Percentiles rank a stretch among this genome's conserved stretches.
Conservation (phyloP, 1,140 invertebrate genomes). For the Thrips palmi region DNA sequence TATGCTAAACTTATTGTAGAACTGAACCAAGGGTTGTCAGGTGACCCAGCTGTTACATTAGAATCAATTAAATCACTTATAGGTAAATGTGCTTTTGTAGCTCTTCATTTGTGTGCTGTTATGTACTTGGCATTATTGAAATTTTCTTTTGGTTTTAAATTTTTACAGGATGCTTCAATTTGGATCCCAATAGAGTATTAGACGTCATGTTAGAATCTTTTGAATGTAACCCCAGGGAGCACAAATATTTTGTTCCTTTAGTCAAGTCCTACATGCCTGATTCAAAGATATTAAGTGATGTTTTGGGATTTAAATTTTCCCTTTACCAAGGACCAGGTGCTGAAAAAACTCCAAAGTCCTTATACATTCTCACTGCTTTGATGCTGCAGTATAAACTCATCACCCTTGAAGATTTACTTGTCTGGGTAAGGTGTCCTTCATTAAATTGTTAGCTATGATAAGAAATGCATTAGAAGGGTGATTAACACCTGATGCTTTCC, state of each 20-base stretch:
- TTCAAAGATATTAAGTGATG: constrained; percentile 69
- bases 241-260: constrained; percentile 63
- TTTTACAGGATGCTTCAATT: constrained; percentile 84
- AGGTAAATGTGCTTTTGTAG: constrained; percentile 33
- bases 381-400: constrained; percentile 79
- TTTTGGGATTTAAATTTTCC: constrained; percentile 87
- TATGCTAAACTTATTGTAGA: constrained; percentile 96
- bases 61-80: constrained; percentile 85
- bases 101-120: constrained; percentile 9
- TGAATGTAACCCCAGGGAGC: constrained; percentile 52
- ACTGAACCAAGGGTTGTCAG: constrained; percentile 70
- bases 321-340: constrained; percentile 26
- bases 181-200: constrained; percentile 94
- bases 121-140: constrained; percentile 5
- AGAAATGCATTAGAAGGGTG: background rate
- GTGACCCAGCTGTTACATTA: constrained; percentile 41
- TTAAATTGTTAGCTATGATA: constrained; percentile 6
- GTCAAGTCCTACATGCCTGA: constrained; percentile 74
- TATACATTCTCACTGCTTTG: constrained; percentile 78
- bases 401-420: constrained; percentile 71
- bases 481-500: constrained; percentile 8
- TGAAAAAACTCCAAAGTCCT: constrained; percentile 51
- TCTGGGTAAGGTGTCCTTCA: constrained; percentile 61
- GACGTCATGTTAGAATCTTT: constrained; percentile 95
- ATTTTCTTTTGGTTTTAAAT: constrained; percentile 13